phyloP scores from a whole-genome alignment of 2,888 invertebrate species.

The Cryptosula pallasiana region DNA sequence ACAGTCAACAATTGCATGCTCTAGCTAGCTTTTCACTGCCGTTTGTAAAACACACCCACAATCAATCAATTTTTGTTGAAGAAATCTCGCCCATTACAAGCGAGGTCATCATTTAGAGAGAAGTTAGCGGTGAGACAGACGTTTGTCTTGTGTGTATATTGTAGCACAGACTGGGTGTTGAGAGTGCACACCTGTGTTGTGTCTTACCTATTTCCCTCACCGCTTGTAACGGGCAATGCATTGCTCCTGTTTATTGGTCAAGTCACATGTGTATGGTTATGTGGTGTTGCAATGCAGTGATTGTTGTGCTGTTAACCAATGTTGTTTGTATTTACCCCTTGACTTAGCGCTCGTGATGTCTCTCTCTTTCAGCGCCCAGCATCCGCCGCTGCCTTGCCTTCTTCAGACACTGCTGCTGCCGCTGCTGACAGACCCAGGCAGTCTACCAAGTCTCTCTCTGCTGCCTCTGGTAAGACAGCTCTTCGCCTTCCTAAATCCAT shows the following conservation, averaged over 20 bases:
- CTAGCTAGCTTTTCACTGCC: no score
- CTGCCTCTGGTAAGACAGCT: neutral
- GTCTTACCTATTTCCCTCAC: no score
- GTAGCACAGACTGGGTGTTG: neutral
- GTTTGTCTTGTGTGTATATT: neutral
- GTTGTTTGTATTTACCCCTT: neutral
- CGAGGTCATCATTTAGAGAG: slow-evolving; percentile 17
- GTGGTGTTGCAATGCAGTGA: neutral
- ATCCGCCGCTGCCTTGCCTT: neutral
- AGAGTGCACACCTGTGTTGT: no score
- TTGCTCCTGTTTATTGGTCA: no score
- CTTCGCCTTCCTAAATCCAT: slow-evolving; percentile 2
- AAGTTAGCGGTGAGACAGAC: slow-evolving; percentile 18
- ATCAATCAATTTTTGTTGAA: neutral
- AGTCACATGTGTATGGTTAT: no score
- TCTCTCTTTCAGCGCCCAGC: neutral
- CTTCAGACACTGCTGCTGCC: neutral
- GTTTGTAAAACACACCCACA: no score
- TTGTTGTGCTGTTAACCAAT: neutral
- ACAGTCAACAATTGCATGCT: no score
- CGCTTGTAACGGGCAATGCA: no score
- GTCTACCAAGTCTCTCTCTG: neutral
- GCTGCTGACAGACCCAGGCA: neutral
- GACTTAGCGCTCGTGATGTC: neutral
- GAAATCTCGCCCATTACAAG: neutral